phyloP scores from a whole-genome alignment of 2,113 vertebrate genomes.

The Mesembrinibis cayennensis region DNA sequence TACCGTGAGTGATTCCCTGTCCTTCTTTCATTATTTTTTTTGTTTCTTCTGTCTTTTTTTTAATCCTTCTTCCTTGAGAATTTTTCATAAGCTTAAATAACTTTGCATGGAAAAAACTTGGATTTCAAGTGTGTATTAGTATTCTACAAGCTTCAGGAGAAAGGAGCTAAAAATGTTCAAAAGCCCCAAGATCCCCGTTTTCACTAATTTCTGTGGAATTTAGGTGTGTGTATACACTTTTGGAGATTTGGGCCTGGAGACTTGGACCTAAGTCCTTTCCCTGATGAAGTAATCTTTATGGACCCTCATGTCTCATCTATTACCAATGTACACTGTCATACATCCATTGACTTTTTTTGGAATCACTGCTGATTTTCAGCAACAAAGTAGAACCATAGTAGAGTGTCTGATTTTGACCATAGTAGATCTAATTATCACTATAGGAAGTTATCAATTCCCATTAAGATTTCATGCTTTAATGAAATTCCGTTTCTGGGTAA shows the following conservation, averaged over 20 bases:
- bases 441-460: neutral
- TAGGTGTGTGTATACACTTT: neutral
- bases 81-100: neutral
- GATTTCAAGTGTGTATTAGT: neutral
- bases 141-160: neutral
- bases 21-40: neutral
- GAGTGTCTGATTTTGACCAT: neutral
- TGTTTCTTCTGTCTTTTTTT: neutral
- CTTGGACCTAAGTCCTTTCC: neutral
- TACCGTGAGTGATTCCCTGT: constrained; percentile 82
- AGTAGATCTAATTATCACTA: neutral
- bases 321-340: neutral
- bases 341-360: neutral
- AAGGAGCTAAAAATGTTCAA: neutral
- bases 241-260: neutral
- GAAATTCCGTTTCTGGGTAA: neutral
- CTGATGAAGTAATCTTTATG: neutral
- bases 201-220: neutral
- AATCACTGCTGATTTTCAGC: neutral
- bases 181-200: fast-evolving
- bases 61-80: neutral
- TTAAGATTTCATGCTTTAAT: neutral
- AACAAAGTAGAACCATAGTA: neutral
- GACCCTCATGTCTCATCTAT: neutral
- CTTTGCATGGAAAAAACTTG: neutral